phyloP scores from a whole-genome alignment of 1,140 invertebrate genomes.

The Halictus rubicundus region DNA sequence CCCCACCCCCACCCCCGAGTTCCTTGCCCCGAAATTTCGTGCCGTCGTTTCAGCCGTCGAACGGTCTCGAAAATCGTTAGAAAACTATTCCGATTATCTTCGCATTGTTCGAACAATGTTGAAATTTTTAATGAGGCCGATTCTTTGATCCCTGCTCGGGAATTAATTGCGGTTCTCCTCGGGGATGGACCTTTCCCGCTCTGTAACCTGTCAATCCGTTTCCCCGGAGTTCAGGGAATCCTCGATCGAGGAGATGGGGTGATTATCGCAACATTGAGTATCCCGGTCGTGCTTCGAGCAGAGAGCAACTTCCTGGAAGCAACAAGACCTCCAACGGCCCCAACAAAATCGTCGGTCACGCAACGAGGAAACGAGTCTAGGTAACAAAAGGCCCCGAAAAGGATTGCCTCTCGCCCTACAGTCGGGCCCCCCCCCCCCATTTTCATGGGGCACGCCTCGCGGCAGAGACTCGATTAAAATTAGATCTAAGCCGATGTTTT shows the following conservation, averaged over 20 bases:
- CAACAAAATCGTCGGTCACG: not conserved
- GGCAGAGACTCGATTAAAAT: slow-evolving; percentile 65
- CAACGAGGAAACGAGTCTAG: slow-evolving; percentile 1
- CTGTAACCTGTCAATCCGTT: not conserved
- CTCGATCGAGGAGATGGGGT: not conserved
- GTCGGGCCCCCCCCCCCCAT: not conserved
- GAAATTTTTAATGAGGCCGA: not conserved
- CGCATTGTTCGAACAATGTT: not conserved
- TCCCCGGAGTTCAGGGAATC: not conserved
- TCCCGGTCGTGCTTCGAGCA: no score
- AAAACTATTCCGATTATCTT: not conserved
- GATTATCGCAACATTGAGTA: not conserved
- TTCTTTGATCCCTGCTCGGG: not conserved
- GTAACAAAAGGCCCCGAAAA: not conserved
- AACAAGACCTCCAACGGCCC: not conserved
- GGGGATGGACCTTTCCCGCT: not conserved
- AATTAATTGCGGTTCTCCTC: not conserved
- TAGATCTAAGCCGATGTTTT: slow-evolving; percentile 73
- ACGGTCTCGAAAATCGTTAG: not conserved
- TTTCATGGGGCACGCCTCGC: slow-evolving; percentile 9
- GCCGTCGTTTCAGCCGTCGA: no score
- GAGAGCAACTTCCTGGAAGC: not conserved
- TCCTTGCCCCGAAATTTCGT: not conserved
- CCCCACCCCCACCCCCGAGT: no score
- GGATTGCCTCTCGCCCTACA: not conserved